Conservation (phyloP, 2,113 vertebrate species). For the Diphyllodes magnificus region DNA sequence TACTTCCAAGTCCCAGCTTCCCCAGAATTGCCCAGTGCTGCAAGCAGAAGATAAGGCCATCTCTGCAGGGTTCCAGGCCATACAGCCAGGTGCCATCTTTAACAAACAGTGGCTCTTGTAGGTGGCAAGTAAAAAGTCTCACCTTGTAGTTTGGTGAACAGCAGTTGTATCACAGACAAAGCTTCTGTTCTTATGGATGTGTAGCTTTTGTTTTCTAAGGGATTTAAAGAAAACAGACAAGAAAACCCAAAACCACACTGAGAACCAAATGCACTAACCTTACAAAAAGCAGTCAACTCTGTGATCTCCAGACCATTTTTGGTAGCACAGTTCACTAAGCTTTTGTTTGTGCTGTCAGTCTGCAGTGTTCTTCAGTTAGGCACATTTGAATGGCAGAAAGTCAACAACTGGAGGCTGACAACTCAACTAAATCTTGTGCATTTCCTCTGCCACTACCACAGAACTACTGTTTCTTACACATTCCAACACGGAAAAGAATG, state of each 20-base stretch:
- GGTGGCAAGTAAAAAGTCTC: neutral
- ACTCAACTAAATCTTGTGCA: neutral
- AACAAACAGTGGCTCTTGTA: neutral
- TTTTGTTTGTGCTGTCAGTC: neutral
- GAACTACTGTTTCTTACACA: accelerated
- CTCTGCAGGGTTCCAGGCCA: neutral
- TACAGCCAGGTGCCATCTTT: neutral
- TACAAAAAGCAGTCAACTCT: neutral
- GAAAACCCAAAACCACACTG: neutral
- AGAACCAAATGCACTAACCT: neutral
- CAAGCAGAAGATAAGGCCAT: neutral
- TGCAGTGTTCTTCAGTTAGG: neutral
- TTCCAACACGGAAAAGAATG: neutral
- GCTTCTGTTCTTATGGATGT: conserved; percentile 94
- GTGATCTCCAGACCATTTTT: neutral
- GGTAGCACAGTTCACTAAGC: neutral
- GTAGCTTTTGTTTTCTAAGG: conserved; percentile 94
- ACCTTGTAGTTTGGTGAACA: conserved; percentile 90
- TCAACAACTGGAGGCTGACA: neutral
- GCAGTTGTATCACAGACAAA: conserved; percentile 88
- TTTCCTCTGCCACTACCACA: neutral
- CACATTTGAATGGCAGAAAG: neutral
- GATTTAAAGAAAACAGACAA: neutral
- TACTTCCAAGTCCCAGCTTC: neutral
- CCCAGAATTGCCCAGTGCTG: neutral